Base-by-base conservation (phyloP, 2,113 vertebrate species). In the Hemiprocne comata region DNA sequence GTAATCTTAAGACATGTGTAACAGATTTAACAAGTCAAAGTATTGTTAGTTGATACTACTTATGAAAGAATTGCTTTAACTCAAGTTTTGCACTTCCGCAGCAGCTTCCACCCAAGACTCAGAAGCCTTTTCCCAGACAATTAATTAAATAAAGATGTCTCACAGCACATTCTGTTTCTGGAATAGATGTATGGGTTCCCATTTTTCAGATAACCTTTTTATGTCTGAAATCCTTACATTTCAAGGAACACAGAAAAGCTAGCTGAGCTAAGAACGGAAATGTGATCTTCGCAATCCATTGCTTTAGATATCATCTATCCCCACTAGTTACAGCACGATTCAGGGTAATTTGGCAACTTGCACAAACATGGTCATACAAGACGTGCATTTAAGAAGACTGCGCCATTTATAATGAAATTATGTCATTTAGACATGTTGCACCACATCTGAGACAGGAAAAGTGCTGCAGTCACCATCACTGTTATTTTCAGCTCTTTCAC, bases 341-440 rank as follows among this genome's bases (percentile, higher is more conserved):
- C 29, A 17, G 80, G 62, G 70, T 96, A 85, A 89, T 96, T 92
- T 93, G 93, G 86, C 54, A 94, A 87, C 92, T 65, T 85, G 92
- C 90, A 93, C 62, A 79, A 94, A 92, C 86, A 76, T 28, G 86
- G 92, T 82, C 92, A 62, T 93, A 70, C 83, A 92, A 94, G 90
- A 94, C 92, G 62, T 54, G 74, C 48, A 73, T 94, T 93, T 89
- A 61, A 96, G 93, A 93, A 91, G 81, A 60, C 88, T 84, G 80
- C 7, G 2, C 93, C 80, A 89, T 95, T 95, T 92, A 76, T 92
- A 79, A 92, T 94, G 93, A 88, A 95, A 80, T 97, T 80, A 97
- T 93, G 90, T 96, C 70, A 96, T 95, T 96, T 96, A 54, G 86
- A 78, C 95, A 87, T 96, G 95, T 96, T 97, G 85, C 93, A 95